Percentiles rank a stretch among this genome's conserved stretches.
Evolutionary conservation across 2,797 vertebrate genomes (phyloP).

Genomic region (Lateolabrax maculatus): DNA sequence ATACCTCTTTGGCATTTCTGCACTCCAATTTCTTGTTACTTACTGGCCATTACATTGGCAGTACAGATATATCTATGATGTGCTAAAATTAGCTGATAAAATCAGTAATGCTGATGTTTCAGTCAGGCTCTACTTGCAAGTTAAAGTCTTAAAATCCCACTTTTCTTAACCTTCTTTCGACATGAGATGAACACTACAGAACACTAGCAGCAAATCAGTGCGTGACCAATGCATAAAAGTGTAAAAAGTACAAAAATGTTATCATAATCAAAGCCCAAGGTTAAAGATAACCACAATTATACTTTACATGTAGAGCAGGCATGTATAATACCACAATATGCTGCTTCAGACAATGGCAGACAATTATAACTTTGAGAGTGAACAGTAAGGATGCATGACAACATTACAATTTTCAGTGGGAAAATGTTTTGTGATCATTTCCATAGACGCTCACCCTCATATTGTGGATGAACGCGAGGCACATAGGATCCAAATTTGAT

Average conservation of each 20-base stretch:
- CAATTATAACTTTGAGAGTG: background rate
- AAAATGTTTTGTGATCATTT: background rate
- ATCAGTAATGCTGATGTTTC: too few relatives aligned
- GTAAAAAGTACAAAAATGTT: background rate
- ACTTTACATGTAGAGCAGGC: background rate
- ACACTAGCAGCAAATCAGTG: background rate
- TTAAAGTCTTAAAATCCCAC: too few relatives aligned
- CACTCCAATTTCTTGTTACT: background rate
- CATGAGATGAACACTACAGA: background rate
- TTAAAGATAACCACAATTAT: background rate
- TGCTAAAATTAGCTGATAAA: too few relatives aligned
- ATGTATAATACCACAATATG: background rate
- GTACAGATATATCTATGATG: background rate
- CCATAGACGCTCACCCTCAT: slow-evolving; percentile 87
- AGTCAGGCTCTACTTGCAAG: too few relatives aligned
- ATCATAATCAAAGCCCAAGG: background rate
- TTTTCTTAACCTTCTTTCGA: background rate
- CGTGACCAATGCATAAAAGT: background rate
- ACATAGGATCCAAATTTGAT: slow-evolving; percentile 93
- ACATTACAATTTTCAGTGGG: background rate
- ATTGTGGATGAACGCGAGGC: slow-evolving; percentile 91
- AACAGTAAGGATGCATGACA: background rate
- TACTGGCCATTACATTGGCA: background rate
- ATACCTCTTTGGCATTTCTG: too few relatives aligned
- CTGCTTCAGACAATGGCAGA: background rate